Evolutionary conservation across 2,888 invertebrate species (phyloP).

Genomic region (Andrena camellia): DNA sequence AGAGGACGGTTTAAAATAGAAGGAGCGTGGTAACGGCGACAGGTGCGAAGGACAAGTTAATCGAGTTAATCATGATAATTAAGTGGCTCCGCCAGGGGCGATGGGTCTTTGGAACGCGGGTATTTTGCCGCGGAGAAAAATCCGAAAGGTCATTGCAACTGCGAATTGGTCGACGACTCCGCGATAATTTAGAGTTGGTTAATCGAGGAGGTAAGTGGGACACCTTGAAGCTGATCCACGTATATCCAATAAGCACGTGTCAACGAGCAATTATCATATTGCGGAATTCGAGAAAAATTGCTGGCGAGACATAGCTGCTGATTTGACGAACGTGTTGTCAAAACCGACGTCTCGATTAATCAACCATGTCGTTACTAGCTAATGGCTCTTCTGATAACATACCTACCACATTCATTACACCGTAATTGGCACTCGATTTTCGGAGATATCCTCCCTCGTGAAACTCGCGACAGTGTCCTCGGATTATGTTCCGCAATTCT

Average conservation of each 20-base stretch:
- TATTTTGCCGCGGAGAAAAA: background rate
- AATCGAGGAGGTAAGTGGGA: slow-evolving; percentile 11
- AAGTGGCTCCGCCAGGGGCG: slow-evolving; percentile 11
- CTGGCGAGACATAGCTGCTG: background rate
- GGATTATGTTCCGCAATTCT: background rate
- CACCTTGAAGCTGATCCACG: background rate
- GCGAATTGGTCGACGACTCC: background rate
- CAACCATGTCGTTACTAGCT: slow-evolving; percentile 18
- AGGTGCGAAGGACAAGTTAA: slow-evolving; percentile 39
- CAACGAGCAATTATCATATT: background rate
- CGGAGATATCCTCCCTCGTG: background rate
- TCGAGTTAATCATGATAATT: slow-evolving; percentile 43
- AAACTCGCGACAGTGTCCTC: background rate
- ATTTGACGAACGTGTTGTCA: slow-evolving; percentile 23
- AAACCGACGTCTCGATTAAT: slow-evolving; percentile 25
- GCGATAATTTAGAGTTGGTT: slow-evolving; percentile 8
- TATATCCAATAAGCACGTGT: background rate
- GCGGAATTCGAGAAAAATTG: background rate
- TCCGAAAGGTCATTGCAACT: slow-evolving; percentile 6
- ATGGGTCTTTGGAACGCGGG: slow-evolving; percentile 2
- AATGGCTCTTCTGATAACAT: slow-evolving; percentile 21
- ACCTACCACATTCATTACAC: slow-evolving; percentile 4
- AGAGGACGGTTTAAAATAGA: background rate
- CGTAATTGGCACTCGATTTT: slow-evolving; percentile 12
- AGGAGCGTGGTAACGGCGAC: background rate